Percentiles rank a stretch among this genome's conserved stretches.
Conservation (phyloP, 2,888 invertebrate genomes). For the Hedychridium roseum region DNA sequence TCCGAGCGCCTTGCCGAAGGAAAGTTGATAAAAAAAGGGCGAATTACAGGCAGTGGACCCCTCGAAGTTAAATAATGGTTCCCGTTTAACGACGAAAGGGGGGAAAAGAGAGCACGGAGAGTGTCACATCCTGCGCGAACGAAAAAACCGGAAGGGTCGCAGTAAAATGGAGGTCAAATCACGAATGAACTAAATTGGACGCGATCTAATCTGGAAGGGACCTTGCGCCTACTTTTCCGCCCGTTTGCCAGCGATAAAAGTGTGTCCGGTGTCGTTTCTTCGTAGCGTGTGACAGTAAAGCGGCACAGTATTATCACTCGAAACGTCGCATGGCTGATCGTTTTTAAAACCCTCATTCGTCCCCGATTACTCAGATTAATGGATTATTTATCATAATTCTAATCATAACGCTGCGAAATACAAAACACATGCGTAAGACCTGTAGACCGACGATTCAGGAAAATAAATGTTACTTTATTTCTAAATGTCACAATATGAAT, state of each 20-base stretch:
- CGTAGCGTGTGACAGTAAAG: neutral
- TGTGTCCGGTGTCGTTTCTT: neutral
- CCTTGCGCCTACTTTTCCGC: conserved; percentile 32
- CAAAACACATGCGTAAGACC: too few relatives aligned
- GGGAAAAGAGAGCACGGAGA: conserved; percentile 15
- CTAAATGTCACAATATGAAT: too few relatives aligned
- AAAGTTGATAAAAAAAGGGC: neutral
- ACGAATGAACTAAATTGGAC: conserved; percentile 32
- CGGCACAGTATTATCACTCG: too few relatives aligned
- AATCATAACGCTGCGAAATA: too few relatives aligned
- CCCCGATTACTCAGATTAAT: too few relatives aligned
- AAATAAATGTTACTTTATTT: too few relatives aligned
- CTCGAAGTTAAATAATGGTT: conserved; percentile 37
- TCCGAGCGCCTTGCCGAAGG: too few relatives aligned
- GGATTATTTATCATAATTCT: too few relatives aligned
- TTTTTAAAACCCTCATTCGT: too few relatives aligned
- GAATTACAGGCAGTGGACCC: neutral
- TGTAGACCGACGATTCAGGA: too few relatives aligned
- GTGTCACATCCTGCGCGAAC: conserved; percentile 47
- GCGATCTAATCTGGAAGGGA: conserved; percentile 37
- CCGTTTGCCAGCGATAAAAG: conserved; percentile 5
- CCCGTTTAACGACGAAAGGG: conserved; percentile 29
- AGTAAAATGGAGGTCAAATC: conserved; percentile 41
- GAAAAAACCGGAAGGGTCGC: conserved; percentile 35
- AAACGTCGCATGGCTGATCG: too few relatives aligned